Conservation (phyloP, 2,113 vertebrate genomes). For the Caretta caretta region DNA sequence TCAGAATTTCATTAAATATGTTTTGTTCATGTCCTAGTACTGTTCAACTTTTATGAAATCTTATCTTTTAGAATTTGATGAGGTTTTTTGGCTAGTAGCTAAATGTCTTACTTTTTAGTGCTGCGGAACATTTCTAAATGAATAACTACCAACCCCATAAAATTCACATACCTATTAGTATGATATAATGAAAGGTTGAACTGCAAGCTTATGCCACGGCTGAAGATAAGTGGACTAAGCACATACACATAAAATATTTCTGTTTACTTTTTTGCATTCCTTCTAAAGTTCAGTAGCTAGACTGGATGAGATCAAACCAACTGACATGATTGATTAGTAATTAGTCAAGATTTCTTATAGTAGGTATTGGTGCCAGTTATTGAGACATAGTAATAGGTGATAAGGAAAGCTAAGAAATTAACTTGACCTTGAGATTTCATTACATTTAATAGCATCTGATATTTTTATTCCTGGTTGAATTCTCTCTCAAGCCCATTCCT, state of each 20-base stretch:
- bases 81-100: conserved; percentile 59
- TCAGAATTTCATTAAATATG: conserved; percentile 63
- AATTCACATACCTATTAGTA: conserved; percentile 57
- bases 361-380: conserved; percentile 67
- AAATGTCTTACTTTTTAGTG: conserved; percentile 49
- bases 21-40: neutral
- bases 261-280: conserved; percentile 48
- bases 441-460: conserved; percentile 68
- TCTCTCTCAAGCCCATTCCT: conserved; percentile 30
- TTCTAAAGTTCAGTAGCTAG: conserved; percentile 39
- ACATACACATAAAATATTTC: neutral
- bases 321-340: conserved; percentile 75
- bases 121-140: conserved; percentile 50
- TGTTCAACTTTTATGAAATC: conserved; percentile 68
- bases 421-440: conserved; percentile 77
- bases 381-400: conserved; percentile 67
- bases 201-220: conserved; percentile 9
- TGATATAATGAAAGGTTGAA: conserved; percentile 64
- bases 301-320: conserved; percentile 58
- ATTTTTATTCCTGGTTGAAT: conserved; percentile 74
- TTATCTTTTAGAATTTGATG: conserved; percentile 67
- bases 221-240: conserved; percentile 34
- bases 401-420: conserved; percentile 76
- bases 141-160: conserved; percentile 53
- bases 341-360: conserved; percentile 61